Base-by-base conservation (phyloP, 2,888 invertebrate genomes). In the Agonopterix arenella region DNA sequence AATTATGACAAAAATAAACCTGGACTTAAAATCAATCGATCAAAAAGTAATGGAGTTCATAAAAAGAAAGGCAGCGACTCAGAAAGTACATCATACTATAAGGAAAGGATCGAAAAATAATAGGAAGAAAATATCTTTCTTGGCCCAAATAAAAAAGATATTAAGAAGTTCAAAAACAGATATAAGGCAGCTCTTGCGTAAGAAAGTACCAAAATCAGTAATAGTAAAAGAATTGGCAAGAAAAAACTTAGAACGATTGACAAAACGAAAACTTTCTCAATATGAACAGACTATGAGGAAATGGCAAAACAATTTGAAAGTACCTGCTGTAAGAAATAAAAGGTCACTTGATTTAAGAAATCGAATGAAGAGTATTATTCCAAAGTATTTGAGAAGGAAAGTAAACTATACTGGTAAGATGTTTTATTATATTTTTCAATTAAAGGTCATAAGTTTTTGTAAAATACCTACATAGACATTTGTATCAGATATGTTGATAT, bases 351-450 rank as follows among this genome's bases (percentile, higher is more conserved):
- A 53, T 4, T 51, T 61, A 9, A 55, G 61, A 11, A 59, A 61
- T 40, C 66, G 72, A n/a, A 73, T 82, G 8, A 80, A 77, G 45
- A 77, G 72, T 52, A 82, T 84, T 4, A 66, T 84, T 56, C 84
- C 84, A 2, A 66, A 65, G 43, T 83, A 82, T 56, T 62, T 82
- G 10, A 68, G 73, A 60, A 71, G 73, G 3, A 82, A 83, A 62
- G 60, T 79, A 0, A 28, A 28, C 28, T 28, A 28, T 28, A 28
- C 28, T 5, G 28, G 28, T 28, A 28, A 28, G 28, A 28, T 5
- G 28, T 5, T 28, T 28, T 18, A 18, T 18, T 18, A 18, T 28
- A 28, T 28, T 28, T 1, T 28, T 28, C 7, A 5, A 28, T 28
- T 7, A 28, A 28, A 28, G 18, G 28, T 28, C 28, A 28, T 28